Evolutionary conservation across 1,140 invertebrate genomes (phyloP).

Genomic region (Homarus americanus): DNA sequence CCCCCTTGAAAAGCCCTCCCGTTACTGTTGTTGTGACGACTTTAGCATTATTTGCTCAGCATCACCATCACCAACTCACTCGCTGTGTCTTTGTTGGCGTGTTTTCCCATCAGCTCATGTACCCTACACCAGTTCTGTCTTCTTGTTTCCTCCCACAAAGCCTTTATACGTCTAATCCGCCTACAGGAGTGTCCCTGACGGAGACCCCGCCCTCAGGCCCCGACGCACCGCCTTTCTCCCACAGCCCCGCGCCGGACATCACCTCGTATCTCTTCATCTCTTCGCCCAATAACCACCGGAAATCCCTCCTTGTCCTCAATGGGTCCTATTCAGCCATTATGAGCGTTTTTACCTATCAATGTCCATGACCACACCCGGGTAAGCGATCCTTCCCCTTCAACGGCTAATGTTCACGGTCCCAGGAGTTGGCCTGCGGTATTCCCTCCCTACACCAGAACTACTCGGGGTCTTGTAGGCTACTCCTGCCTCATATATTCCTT

Average conservation of each 20-base stretch:
- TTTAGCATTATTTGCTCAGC: neutral
- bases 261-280: constrained; percentile 34
- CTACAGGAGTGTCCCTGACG: too few species aligned
- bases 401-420: constrained; percentile 32
- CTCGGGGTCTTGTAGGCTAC: too few species aligned
- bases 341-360: constrained; percentile 66
- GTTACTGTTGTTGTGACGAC: neutral
- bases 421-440: neutral
- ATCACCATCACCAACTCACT: neutral
- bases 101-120: neutral
- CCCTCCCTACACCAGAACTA: neutral
- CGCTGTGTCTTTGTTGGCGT: neutral
- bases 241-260: constrained; percentile 11
- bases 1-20: neutral
- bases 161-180: too few species aligned
- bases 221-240: too few species aligned
- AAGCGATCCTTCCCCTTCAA: constrained; percentile 50
- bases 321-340: constrained; percentile 28
- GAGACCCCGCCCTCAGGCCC: too few species aligned
- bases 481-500: too few species aligned
- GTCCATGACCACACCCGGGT: constrained; percentile 46
- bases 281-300: constrained; percentile 45
- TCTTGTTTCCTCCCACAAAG: neutral
- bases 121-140: neutral
- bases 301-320: constrained; percentile 30